A percentile compares a stretch with the other conserved stretches of the same genome.
phyloP scores from a whole-genome alignment of 2,888 invertebrate genomes.

The Agriopis leucophaearia region DNA sequence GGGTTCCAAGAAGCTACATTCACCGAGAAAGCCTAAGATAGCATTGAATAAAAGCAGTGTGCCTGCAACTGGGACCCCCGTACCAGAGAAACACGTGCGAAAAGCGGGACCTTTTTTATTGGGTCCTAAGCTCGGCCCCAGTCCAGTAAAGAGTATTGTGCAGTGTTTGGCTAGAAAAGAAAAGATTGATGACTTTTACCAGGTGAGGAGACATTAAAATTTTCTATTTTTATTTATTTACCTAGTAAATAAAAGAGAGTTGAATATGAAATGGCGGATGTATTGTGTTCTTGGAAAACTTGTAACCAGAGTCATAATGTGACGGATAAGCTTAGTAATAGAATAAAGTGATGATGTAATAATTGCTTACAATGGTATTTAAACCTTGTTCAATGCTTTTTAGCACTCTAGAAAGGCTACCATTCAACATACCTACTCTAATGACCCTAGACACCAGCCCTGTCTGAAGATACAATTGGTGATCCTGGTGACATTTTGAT shows the following conservation, averaged over 20 bases:
- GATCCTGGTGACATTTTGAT: no score
- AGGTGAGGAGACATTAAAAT: slow-evolving; percentile 64
- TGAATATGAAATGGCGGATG: slow-evolving; percentile 2
- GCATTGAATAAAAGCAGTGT: slow-evolving; percentile 72
- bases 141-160: slow-evolving; percentile 91
- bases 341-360: background rate
- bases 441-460: no score
- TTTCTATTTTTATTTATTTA: slow-evolving; percentile 75
- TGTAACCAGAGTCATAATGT: no score
- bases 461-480: no score
- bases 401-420: no score
- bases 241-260: background rate
- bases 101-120: slow-evolving; percentile 90
- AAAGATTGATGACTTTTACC: slow-evolving; percentile 89
- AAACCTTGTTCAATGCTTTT: no score
- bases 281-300: slow-evolving; percentile 2
- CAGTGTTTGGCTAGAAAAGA: slow-evolving; percentile 91
- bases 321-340: background rate
- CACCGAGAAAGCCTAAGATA: slow-evolving; percentile 63
- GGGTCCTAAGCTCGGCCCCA: slow-evolving; percentile 90
- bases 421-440: no score
- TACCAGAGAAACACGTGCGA: slow-evolving; percentile 83
- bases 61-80: slow-evolving; percentile 82
- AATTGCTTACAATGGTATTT: no score
- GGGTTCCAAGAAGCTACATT: slow-evolving; percentile 66